phyloP scores from a whole-genome alignment of 2,888 invertebrate species.

The Rhingia rostrata region DNA sequence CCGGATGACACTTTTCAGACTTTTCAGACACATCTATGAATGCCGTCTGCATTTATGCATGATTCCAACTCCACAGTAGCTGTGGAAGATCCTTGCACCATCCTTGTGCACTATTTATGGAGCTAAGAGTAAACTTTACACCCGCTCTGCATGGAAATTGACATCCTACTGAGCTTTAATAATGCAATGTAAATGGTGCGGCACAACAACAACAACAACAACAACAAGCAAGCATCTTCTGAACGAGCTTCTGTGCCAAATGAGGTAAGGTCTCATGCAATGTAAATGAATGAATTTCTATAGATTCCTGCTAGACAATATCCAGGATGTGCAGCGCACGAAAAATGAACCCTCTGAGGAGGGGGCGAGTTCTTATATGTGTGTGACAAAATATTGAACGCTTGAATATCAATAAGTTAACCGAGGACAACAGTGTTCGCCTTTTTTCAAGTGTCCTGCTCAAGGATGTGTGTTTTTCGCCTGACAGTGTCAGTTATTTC shows the following conservation, averaged over 20 bases:
- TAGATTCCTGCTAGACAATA: not conserved
- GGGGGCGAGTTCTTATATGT: slow-evolving; percentile 18
- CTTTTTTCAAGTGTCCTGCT: slow-evolving; percentile 59
- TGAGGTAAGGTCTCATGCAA: slow-evolving; percentile 54
- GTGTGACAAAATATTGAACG: slow-evolving; percentile 72
- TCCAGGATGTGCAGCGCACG: slow-evolving; percentile 10
- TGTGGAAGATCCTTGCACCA: slow-evolving; percentile 35
- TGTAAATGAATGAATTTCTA: slow-evolving; percentile 47
- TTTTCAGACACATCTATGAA: slow-evolving; percentile 70
- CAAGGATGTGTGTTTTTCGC: slow-evolving; percentile 67
- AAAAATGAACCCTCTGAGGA: not conserved
- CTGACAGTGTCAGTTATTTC: slow-evolving; percentile 73
- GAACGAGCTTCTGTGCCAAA: slow-evolving; percentile 30
- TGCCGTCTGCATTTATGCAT: slow-evolving; percentile 66
- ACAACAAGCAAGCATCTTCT: slow-evolving; percentile 3
- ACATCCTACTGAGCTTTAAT: slow-evolving; percentile 70
- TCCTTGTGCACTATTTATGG: slow-evolving; percentile 54
- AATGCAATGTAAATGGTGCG: slow-evolving; percentile 61
- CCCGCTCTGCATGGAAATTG: slow-evolving; percentile 62
- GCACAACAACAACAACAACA: not conserved
- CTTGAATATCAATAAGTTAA: slow-evolving; percentile 71
- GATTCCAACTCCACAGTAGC: slow-evolving; percentile 5
- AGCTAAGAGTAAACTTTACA: slow-evolving; percentile 53
- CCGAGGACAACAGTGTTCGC: slow-evolving; percentile 17
- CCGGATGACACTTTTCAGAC: slow-evolving; percentile 69